Percentiles rank a stretch among this genome's conserved stretches.
These are phyloP conservation scores for Basileuterus tristriatus DNA, from an alignment of 2,797 vertebrate species.

Conservation along the genomic window DNA sequence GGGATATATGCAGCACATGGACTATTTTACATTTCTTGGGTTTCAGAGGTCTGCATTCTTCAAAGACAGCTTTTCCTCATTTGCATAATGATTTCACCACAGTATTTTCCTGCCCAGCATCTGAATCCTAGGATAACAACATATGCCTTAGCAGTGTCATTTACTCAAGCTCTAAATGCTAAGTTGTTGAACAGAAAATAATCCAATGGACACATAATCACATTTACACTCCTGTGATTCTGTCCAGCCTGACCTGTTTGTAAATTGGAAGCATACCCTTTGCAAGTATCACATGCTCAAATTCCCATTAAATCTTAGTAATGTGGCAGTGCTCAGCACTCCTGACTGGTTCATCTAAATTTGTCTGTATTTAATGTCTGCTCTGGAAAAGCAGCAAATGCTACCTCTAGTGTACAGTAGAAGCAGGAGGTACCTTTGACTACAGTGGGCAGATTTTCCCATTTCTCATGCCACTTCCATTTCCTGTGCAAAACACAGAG, in stretches of 20 bases:
- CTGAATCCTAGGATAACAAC: background rate
- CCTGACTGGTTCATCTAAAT: background rate
- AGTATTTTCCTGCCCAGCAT: background rate
- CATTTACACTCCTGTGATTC: background rate
- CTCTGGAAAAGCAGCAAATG: background rate
- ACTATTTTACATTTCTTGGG: background rate
- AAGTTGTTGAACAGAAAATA: background rate
- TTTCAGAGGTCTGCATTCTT: conserved; percentile 12
- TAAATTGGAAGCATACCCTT: background rate
- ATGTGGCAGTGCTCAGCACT: background rate
- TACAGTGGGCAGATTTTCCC: background rate
- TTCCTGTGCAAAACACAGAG: background rate
- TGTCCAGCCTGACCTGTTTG: background rate
- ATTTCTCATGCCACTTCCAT: background rate
- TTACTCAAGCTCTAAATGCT: background rate
- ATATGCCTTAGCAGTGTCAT: background rate
- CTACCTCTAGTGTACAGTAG: background rate
- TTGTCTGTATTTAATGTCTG: background rate
- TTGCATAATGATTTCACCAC: conserved; percentile 28
- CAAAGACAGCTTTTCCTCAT: background rate
- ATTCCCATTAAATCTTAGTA: background rate
- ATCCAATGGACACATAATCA: background rate
- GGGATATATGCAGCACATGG: background rate
- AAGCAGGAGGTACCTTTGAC: background rate
- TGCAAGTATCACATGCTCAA: background rate